Base-by-base conservation (phyloP, 2,113 vertebrate genomes). In the Malurus cyaneus region DNA sequence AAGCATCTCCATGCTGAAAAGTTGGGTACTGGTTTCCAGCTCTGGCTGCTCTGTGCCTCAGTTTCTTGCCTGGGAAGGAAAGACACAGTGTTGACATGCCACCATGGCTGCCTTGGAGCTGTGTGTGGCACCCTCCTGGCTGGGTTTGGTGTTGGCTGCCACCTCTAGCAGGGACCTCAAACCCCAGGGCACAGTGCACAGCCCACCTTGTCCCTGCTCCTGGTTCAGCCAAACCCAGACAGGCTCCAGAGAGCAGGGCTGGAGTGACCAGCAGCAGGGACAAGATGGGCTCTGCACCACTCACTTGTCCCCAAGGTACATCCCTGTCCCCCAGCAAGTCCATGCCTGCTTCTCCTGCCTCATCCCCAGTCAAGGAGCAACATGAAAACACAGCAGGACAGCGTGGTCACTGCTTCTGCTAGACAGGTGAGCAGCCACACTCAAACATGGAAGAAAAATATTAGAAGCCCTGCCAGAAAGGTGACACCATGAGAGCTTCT, bases 251-350 rank as follows among this genome's bases (percentile, higher is more conserved):
- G 14, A 65, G 21, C 42, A 23, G 66, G 24, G 67, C 2, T 69
- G 67, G 42, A 39, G 49, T 66, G 59, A 29, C 6, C 50, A 54
- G 17, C 21, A 61, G 19, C 1, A 2, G 61, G n/a, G 31, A 56
- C 0, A 0, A 57, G 36, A 8, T 21, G 52, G 47, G 15, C 12
- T 74, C 56, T 86, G 56, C 59, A 67, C 11, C 2, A 2, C 42
- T 11, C 0, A 0, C 50, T 13, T 5, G 6, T 50, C 50, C 36
- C 50, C 13, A 8, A 0, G n/a, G 13, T 2, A 1, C 21, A 74
- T 16, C n/a, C 46, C 3, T 0, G 7, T 39, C 18, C 36, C 39
- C 18, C 60, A 66, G 44, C 50, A 60, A 42, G 36, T 23, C 49
- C 41, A 12, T 7, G 2, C 26, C 53, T 9, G 11, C 39, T 34